Evolutionary conservation across 2,113 vertebrate species (phyloP), one percentile per base, ranked within the genome.

Genomic region (Petroica traversi): DNA sequence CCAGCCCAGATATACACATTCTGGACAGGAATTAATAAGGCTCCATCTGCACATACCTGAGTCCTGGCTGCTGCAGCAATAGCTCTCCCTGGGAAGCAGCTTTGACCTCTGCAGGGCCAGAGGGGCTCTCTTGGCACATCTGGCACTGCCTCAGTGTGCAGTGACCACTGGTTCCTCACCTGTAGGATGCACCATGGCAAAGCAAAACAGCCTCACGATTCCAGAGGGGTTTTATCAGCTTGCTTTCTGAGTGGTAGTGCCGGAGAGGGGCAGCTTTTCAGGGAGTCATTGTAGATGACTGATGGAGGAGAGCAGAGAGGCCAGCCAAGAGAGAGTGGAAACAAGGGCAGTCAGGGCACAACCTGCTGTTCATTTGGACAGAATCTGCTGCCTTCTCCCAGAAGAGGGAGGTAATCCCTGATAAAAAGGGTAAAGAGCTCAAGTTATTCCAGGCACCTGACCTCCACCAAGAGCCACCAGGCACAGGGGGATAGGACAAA

Each of bases 141-240:
- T 62, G 45, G 34, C 52, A 29, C 16, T 18, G 34, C 10, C 22
- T 51, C 29, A 41, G 55, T 0, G 0, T 3, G 6, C 4, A 24
- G 55, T 1, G 3, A 55, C 25, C 49, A 19, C 57, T 6, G 6
- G 46, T 24, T 62, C n/a, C 64, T 74, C 2, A 3, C 31, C 4
- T 4, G 25, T 4, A 7, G 40, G 15, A 7, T 29, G 24, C 20
- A 59, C 6, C 3, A 1, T 2, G 38, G 16, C 24, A 58, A 52
- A 45, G 25, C 16, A 71, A 51, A 51, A 36, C 15, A 75, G 33
- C 18, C 15, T 58, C 3, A 8, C 18, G 17, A 45, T 5, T 14
- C 36, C 14, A 0, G 0, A 10, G 2, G 5, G 40, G 7, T 15
- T 58, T 74, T 52, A 41, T 52, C 19, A 51, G 19, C 25, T 43